Evolutionary conservation across 2,888 invertebrate species (phyloP).

Genomic region (Mycogona germanica): DNA sequence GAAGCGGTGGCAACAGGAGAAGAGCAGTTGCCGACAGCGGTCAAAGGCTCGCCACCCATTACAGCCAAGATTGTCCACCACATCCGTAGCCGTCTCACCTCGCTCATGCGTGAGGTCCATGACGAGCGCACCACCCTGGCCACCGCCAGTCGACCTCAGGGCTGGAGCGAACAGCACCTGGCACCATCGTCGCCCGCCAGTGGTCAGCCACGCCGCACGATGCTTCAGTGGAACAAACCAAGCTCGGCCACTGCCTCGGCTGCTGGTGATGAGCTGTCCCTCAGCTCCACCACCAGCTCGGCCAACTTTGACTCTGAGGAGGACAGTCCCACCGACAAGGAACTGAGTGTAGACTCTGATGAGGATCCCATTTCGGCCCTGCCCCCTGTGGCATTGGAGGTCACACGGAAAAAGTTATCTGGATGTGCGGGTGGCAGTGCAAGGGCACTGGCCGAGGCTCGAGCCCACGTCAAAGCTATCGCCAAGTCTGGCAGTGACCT

Average conservation of each 20-base stretch:
- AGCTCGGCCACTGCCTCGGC: slow-evolving; percentile 10
- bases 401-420: no score
- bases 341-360: slow-evolving; percentile 25
- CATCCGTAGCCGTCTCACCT: slow-evolving; percentile 72
- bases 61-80: slow-evolving; percentile 85
- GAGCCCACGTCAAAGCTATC: neutral
- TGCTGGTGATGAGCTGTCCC: slow-evolving; percentile 16
- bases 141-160: no score
- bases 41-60: slow-evolving; percentile 49
- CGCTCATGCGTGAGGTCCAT: slow-evolving; percentile 80
- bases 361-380: slow-evolving; percentile 15
- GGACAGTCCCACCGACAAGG: slow-evolving; percentile 51
- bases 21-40: neutral
- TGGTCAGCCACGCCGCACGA: neutral
- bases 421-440: slow-evolving; percentile 38
- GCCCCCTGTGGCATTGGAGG: slow-evolving; percentile 4
- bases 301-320: slow-evolving; percentile 45
- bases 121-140: slow-evolving; percentile 45
- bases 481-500: neutral
- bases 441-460: slow-evolving; percentile 29
- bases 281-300: slow-evolving; percentile 21
- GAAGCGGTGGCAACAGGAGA: slow-evolving; percentile 6
- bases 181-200: neutral
- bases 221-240: slow-evolving; percentile 11
- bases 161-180: no score